Percentiles rank a stretch among this genome's conserved stretches.
Evolutionary conservation across 2,888 invertebrate species (phyloP).

Genomic region (Megalurothrips usitatus): DNA sequence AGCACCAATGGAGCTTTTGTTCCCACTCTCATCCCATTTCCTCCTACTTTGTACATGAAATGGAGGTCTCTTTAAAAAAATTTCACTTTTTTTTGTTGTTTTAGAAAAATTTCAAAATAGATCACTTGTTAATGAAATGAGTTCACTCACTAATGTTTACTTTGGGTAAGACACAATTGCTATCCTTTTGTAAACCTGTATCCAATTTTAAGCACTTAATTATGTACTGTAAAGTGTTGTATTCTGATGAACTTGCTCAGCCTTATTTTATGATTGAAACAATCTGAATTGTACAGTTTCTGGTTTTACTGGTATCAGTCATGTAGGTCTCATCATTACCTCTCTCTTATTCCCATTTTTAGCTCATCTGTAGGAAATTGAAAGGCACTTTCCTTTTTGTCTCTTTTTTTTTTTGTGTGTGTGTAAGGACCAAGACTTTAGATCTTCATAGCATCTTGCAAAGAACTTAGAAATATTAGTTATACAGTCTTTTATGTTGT

Average conservation of each 20-base stretch:
- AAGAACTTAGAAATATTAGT: not conserved
- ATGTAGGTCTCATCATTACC: not conserved
- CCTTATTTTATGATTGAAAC: slow-evolving; percentile 14
- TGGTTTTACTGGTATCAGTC: slow-evolving; percentile 12
- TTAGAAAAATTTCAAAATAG: not conserved
- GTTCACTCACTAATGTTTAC: slow-evolving; percentile 23
- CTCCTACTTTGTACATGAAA: not conserved
- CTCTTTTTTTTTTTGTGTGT: too few relatives aligned
- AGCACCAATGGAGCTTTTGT: not conserved
- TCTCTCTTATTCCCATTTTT: not conserved
- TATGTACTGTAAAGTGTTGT: slow-evolving; percentile 12
- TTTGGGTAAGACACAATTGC: slow-evolving; percentile 1
- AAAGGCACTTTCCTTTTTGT: not conserved
- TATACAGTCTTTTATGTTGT: not conserved
- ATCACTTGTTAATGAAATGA: slow-evolving; percentile 18
- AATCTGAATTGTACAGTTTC: slow-evolving; percentile 4
- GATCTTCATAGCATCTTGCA: not conserved
- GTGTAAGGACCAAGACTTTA: not conserved
- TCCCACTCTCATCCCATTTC: slow-evolving; percentile 11
- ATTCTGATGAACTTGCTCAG: slow-evolving; percentile 2
- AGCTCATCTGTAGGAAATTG: not conserved
- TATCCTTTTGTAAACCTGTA: not conserved
- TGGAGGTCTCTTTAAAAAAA: not conserved
- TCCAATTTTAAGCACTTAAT: slow-evolving; percentile 4
- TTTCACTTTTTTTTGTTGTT: not conserved